These are phyloP conservation scores for Rhyacichthys aspro DNA, from an alignment of 2,797 vertebrate genomes.

Conservation along the genomic window DNA sequence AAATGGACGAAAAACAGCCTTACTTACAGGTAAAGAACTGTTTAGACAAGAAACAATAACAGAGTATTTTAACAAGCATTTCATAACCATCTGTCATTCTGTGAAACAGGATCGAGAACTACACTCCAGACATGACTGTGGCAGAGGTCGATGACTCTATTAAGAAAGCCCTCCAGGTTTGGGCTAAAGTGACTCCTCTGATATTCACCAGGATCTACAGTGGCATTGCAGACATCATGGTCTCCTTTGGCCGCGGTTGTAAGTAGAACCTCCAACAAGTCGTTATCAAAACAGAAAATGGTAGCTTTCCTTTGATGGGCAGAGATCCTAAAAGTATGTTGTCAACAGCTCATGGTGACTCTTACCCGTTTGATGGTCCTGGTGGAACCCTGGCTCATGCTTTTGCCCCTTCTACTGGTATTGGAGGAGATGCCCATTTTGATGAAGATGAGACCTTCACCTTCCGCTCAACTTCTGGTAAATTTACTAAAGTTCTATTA, in stretches of 20 bases:
- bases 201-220: constrained; percentile 82
- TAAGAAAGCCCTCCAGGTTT: constrained; percentile 84
- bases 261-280: constrained; percentile 63
- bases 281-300: too few species aligned
- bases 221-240: constrained; percentile 89
- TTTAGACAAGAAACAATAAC: not conserved
- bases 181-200: constrained; percentile 89
- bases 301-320: too few species aligned
- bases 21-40: constrained; percentile 87
- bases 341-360: constrained; percentile 84
- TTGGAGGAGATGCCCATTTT: constrained; percentile 91
- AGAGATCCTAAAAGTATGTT: not conserved
- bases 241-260: constrained; percentile 86
- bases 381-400: constrained; percentile 84
- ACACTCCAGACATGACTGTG: constrained; percentile 88
- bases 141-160: constrained; percentile 87
- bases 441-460: constrained; percentile 89
- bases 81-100: not conserved
- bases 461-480: constrained; percentile 61
- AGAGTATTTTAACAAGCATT: too few species aligned
- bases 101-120: constrained; percentile 85
- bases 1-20: constrained; percentile 85
- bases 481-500: constrained; percentile 2
- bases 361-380: constrained; percentile 83
- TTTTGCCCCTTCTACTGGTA: constrained; percentile 70